These are phyloP conservation scores for Acanthosoma haemorrhoidale DNA, from an alignment of 2,888 invertebrate genomes.

Conservation along the genomic window DNA sequence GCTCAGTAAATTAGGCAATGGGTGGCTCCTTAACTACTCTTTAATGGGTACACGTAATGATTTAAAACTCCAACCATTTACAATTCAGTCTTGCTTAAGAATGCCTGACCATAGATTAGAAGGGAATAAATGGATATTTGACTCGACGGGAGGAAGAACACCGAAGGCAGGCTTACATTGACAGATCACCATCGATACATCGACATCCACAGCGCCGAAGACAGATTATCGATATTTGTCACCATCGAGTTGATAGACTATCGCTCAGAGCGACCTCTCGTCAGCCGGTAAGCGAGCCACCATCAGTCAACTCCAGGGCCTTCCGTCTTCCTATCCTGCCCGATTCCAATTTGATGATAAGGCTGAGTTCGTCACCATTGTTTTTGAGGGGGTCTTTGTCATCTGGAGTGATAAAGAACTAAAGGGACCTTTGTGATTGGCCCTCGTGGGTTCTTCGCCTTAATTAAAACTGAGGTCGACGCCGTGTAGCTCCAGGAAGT, in stretches of 20 bases:
- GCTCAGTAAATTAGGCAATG: no score
- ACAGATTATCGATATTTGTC: constrained; percentile 12
- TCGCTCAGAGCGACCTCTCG: neutral
- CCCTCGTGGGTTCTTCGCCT: constrained; percentile 11
- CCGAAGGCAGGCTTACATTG: neutral
- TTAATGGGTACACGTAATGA: no score
- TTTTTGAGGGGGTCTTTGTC: constrained; percentile 13
- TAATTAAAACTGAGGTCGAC: constrained; percentile 18
- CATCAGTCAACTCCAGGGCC: no score
- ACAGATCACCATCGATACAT: neutral
- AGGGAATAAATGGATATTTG: neutral
- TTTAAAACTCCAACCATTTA: no score
- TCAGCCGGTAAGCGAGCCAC: neutral
- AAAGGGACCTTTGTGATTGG: neutral
- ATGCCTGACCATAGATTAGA: no score
- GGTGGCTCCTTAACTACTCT: no score
- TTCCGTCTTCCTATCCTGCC: neutral
- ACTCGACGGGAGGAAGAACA: neutral
- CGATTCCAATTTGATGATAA: constrained; percentile 25
- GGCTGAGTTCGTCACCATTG: neutral
- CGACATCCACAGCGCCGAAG: neutral
- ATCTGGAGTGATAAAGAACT: neutral
- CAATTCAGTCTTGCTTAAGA: no score
- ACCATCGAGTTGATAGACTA: neutral
- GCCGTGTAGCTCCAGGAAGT: neutral